These are phyloP conservation scores for Tenthredo scrophulariae DNA, from an alignment of 2,888 invertebrate genomes.

Conservation along the genomic window DNA sequence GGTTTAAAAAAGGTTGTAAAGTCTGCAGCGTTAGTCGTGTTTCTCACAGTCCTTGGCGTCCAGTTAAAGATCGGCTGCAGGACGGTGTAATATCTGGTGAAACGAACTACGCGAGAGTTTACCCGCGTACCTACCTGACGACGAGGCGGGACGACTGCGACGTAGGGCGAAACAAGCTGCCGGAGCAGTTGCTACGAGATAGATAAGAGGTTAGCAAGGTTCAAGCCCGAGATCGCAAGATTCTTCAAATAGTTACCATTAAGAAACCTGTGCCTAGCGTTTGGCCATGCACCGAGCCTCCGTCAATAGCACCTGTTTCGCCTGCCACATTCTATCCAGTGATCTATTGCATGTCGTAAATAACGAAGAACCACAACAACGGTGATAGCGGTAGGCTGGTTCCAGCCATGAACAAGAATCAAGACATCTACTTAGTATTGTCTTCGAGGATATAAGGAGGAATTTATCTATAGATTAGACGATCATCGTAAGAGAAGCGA, in stretches of 20 bases:
- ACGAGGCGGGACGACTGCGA: conserved; percentile 44
- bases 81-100: conserved; percentile 43
- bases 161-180: conserved; percentile 45
- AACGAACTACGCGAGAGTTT: conserved; percentile 44
- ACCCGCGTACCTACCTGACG: conserved; percentile 1
- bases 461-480: background rate
- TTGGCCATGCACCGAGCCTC: conserved; percentile 24
- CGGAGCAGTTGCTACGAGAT: conserved; percentile 57
- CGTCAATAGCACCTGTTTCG: conserved; percentile 50
- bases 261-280: conserved; percentile 62
- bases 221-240: conserved; percentile 69
- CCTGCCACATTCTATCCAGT: conserved; percentile 32
- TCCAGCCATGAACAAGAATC: conserved; percentile 1
- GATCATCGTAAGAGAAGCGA: background rate
- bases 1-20: conserved; percentile 15
- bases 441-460: background rate
- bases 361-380: conserved; percentile 37
- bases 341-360: conserved; percentile 39
- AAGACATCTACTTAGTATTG: conserved; percentile 8
- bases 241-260: conserved; percentile 72
- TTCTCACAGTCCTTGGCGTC: conserved; percentile 47
- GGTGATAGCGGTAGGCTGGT: background rate
- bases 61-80: conserved; percentile 41
- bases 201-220: conserved; percentile 69
- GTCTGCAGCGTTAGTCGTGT: conserved; percentile 27